Percentiles rank a stretch among this genome's conserved stretches.
These are phyloP conservation scores for Brachionus asplanchnoidis DNA, from an alignment of 1,140 invertebrate species.

Conservation along the genomic window DNA sequence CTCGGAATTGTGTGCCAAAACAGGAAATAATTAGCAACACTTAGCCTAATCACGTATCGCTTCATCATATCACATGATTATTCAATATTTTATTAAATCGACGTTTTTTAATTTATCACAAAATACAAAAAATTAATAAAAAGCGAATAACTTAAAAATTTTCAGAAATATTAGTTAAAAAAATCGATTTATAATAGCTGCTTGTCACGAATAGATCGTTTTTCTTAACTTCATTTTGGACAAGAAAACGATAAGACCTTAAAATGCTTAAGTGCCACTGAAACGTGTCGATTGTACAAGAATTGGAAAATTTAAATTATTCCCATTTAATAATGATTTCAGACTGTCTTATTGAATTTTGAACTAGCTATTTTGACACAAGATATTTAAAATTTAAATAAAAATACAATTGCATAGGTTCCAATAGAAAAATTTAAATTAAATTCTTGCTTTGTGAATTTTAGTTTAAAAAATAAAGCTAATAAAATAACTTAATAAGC, in stretches of 20 bases:
- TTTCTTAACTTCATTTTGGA: background rate
- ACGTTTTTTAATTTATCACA: background rate
- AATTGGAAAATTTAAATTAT: conserved; percentile 25
- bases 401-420: background rate
- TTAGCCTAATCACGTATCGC: background rate
- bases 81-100: background rate
- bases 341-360: background rate
- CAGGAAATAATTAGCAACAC: background rate
- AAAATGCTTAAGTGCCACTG: background rate
- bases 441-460: background rate
- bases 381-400: background rate
- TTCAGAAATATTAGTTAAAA: background rate
- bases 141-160: background rate
- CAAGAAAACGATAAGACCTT: conserved; percentile 2
- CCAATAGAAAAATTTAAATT: background rate
- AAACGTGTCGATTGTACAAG: conserved; percentile 20
- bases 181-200: background rate
- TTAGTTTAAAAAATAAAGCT: background rate
- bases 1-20: background rate
- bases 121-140: background rate
- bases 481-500: background rate
- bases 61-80: background rate
- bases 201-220: conserved; percentile 29
- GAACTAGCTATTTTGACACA: background rate
- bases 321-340: conserved; percentile 1